Conservation (phyloP, 2,113 vertebrate species). For the Equus quagga region DNA sequence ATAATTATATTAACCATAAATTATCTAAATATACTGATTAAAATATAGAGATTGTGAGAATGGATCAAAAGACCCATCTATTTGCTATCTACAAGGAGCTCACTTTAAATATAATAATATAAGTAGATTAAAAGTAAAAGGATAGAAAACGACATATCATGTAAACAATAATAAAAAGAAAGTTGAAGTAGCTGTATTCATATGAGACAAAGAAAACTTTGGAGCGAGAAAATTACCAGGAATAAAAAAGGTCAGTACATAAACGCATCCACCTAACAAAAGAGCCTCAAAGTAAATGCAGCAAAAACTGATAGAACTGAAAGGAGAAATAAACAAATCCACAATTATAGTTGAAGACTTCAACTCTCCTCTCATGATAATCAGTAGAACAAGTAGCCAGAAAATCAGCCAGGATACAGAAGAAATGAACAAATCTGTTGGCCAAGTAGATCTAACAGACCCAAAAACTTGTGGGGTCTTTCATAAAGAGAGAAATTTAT, state of each 20-base stretch:
- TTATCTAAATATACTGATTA: neutral
- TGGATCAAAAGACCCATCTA: neutral
- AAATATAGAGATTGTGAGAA: neutral
- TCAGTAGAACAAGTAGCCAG: neutral
- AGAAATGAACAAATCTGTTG: neutral
- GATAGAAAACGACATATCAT: neutral
- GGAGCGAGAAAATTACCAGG: neutral
- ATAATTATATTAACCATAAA: neutral
- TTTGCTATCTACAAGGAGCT: neutral
- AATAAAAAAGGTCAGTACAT: neutral
- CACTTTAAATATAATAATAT: neutral
- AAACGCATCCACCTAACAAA: neutral
- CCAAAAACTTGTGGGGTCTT: neutral
- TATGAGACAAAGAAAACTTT: neutral
- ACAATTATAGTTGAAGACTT: neutral
- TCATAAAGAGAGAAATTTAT: neutral
- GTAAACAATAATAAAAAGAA: neutral
- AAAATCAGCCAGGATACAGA: neutral
- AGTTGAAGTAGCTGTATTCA: neutral
- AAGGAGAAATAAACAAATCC: neutral
- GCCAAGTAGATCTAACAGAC: neutral
- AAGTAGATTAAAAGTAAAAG: constrained; percentile 3
- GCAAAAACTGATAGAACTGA: neutral
- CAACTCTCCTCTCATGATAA: neutral
- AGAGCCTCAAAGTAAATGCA: constrained; percentile 9